These are phyloP conservation scores for Coryphaenoides rupestris DNA, from an alignment of 2,113 vertebrate genomes.

Conservation along the genomic window DNA sequence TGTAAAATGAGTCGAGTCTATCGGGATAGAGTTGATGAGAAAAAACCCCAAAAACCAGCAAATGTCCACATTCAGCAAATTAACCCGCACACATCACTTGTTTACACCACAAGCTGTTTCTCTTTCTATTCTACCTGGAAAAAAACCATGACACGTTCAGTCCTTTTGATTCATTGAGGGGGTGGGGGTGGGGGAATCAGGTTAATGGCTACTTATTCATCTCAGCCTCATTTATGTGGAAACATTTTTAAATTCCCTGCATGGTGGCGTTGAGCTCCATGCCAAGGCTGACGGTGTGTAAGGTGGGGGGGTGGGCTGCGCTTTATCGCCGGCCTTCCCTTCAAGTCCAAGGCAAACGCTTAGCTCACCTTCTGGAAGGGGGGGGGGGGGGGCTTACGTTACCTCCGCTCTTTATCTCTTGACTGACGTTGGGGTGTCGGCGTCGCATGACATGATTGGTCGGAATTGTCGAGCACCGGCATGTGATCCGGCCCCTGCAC, in stretches of 20 bases:
- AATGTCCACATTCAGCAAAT: constrained; percentile 20
- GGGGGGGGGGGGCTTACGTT: constrained; percentile 22
- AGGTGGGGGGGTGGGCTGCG: constrained; percentile 13
- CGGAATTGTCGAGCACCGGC: constrained; percentile 40
- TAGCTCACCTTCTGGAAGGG: constrained; percentile 20
- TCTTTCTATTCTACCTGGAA: constrained; percentile 30
- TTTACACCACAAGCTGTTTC: constrained; percentile 13
- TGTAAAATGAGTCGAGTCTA: neutral
- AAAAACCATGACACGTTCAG: neutral
- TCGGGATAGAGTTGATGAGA: neutral
- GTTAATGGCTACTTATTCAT: constrained; percentile 19
- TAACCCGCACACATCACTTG: too few species aligned
- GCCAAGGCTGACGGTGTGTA: constrained; percentile 10
- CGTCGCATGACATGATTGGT: constrained; percentile 35
- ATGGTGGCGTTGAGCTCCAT: constrained; percentile 30
- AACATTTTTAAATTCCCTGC: constrained; percentile 22
- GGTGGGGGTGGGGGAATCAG: too few species aligned
- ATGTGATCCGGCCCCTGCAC: too few species aligned
- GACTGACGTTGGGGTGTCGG: constrained; percentile 33
- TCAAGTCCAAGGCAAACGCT: constrained; percentile 35
- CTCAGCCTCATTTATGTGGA: constrained; percentile 49
- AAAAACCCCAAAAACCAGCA: neutral
- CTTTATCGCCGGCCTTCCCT: constrained; percentile 22
- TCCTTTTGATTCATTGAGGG: too few species aligned
- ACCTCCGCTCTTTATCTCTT: constrained; percentile 5